Conservation (phyloP, 2,888 invertebrate species). For the Epinotia demarniana region DNA sequence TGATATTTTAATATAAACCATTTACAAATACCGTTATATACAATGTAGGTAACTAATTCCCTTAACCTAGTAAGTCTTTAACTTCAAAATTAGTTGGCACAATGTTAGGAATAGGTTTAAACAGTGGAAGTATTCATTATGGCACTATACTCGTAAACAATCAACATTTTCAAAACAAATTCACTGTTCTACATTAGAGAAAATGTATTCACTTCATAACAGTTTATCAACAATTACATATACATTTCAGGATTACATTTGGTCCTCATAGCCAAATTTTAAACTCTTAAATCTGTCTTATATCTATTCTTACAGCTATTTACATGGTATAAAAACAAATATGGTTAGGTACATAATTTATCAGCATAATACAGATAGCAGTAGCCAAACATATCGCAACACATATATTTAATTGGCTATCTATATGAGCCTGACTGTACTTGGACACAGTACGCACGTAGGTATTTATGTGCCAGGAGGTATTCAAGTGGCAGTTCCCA, state of each 20-base stretch:
- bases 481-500: too few relatives aligned
- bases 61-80: conserved; percentile 43
- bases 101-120: conserved; percentile 12
- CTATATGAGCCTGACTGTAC: too few relatives aligned
- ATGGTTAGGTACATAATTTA: background rate
- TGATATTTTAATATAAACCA: conserved; percentile 12
- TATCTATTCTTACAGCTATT: background rate
- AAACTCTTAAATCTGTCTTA: conserved; percentile 18
- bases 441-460: too few relatives aligned
- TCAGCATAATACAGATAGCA: background rate
- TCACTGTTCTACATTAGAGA: conserved; percentile 18
- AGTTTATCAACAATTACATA: conserved; percentile 38
- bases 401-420: too few relatives aligned
- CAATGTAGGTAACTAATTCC: conserved; percentile 28
- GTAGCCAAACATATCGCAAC: too few relatives aligned
- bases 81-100: conserved; percentile 36
- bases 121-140: conserved; percentile 31
- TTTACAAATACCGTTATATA: conserved; percentile 33
- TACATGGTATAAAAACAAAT: conserved; percentile 14
- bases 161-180: conserved; percentile 28
- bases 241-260: conserved; percentile 47
- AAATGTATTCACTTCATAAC: conserved; percentile 33
- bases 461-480: too few relatives aligned
- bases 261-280: conserved; percentile 47
- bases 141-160: conserved; percentile 24